Evolutionary conservation across 2,888 invertebrate species (phyloP), one percentile per base, ranked within the genome.

Genomic region (Pseudococcus jackbeardsleyi): DNA sequence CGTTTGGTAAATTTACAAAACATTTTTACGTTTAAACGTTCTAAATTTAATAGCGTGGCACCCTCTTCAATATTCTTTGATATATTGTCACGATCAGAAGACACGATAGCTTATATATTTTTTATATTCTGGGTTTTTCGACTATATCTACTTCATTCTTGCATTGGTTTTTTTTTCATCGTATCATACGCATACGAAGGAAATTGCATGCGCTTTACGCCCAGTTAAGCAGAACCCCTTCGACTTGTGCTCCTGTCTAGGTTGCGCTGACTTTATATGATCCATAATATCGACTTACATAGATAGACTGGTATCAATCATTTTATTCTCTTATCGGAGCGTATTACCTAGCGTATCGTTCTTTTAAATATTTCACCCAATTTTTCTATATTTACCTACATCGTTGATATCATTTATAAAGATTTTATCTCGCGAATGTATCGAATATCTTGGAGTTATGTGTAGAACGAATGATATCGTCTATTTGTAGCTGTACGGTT

Each of bases 1-100:
- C 79, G 42, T 79, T 79, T 42, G 39, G 79, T 79, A 42, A 77
- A 77, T 77, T 77, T 39, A 39, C 39, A 39, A 72, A 79, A 79
- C 42, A 59, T 59, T 79, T 79, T 79, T 46, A 79, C 79, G 42
- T 79, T 79, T 79, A 42, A 79, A 22, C n/a, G 33, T 79, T 79
- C 19, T 79, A 79, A 79, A 79, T 46, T 79, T 39, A 79, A 79
- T 79, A 79, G 79, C 79, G n/a, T 79, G 42, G 79, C 79, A 79
- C 79, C 79, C 79, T 79, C 42, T 79, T 46, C 42, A 42, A 79
- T 79, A 79, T 79, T 79, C 42, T 79, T 17, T 79, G 79, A 79
- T 79, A 79, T 79, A 79, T 79, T 79, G 79, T 79, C 79, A 79
- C 42, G 39, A 79, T 79, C 42, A 42, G 19, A 79, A 79, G 79